Percentiles rank a stretch among this genome's conserved stretches.
These are phyloP conservation scores for Norana najaformis DNA, from an alignment of 2,888 invertebrate species.

Conservation along the genomic window DNA sequence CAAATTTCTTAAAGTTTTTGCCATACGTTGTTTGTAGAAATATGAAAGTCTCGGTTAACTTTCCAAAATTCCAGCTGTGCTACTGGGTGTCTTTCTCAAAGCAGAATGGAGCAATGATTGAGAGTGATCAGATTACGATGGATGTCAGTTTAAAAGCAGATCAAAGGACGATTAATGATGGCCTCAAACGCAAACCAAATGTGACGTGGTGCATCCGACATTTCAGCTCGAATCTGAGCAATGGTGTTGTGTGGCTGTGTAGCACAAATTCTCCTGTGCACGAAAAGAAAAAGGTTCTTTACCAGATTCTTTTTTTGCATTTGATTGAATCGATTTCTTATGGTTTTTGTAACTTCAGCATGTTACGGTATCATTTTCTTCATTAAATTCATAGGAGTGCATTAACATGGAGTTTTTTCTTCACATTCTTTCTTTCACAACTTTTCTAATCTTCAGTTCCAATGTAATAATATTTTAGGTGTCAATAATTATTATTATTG, in stretches of 20 bases:
- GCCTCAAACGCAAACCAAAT: slow-evolving; percentile 79
- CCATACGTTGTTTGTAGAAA: slow-evolving; percentile 71
- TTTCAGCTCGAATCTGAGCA: slow-evolving; percentile 68
- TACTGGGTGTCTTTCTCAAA: slow-evolving; percentile 98
- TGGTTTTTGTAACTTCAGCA: too few relatives aligned
- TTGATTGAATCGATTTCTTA: too few relatives aligned
- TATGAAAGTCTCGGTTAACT: slow-evolving; percentile 80
- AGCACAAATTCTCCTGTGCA: not conserved
- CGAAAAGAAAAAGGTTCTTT: slow-evolving; percentile 18
- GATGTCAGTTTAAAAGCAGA: slow-evolving; percentile 40
- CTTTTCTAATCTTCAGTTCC: too few relatives aligned
- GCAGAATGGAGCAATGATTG: slow-evolving; percentile 74
- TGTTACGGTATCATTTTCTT: too few relatives aligned
- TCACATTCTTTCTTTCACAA: too few relatives aligned
- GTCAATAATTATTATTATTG: too few relatives aligned
- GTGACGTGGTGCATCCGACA: slow-evolving; percentile 85
- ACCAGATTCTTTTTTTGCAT: slow-evolving; percentile 24
- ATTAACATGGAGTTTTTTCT: too few relatives aligned
- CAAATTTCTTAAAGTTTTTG: not conserved
- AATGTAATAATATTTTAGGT: too few relatives aligned
- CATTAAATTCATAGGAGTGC: too few relatives aligned
- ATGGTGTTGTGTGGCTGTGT: slow-evolving; percentile 65
- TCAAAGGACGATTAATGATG: slow-evolving; percentile 71
- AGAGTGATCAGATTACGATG: slow-evolving; percentile 54
- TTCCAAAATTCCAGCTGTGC: slow-evolving; percentile 78